phyloP scores from a whole-genome alignment of 2,797 vertebrate species.

The Anguilla marmorata region DNA sequence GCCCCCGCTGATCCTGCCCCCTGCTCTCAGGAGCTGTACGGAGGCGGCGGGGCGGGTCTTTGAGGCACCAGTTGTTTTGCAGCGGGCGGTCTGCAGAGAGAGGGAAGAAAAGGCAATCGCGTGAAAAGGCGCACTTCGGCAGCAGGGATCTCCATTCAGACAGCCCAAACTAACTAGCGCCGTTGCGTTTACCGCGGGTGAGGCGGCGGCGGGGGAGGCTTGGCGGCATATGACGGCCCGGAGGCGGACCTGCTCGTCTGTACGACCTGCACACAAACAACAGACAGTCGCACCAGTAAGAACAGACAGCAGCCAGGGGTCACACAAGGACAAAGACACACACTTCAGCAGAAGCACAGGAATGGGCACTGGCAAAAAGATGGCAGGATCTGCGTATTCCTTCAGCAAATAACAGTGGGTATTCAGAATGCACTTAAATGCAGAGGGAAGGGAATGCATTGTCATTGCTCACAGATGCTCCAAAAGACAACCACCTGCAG shows the following conservation, averaged over 20 bases:
- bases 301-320: not conserved
- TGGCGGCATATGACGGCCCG: conserved; percentile 1
- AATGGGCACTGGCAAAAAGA: not conserved
- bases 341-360: conserved; percentile 1
- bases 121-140: not conserved
- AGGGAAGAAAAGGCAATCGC: conserved; percentile 19
- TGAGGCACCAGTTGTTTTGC: conserved; percentile 71
- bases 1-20: conserved; percentile 29
- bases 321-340: not conserved
- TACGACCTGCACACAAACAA: conserved; percentile 20
- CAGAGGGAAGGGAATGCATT: not conserved
- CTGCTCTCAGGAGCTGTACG: conserved; percentile 60
- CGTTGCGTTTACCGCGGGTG: not conserved
- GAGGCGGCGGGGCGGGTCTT: conserved; percentile 72
- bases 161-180: not conserved
- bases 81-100: conserved; percentile 61
- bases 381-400: not conserved
- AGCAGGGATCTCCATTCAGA: not conserved
- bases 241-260: conserved; percentile 15
- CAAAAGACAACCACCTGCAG: not conserved
- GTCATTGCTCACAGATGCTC: not conserved
- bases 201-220: not conserved
- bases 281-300: conserved; percentile 1
- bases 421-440: not conserved
- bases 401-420: not conserved